Conservation (phyloP, 2,113 vertebrate species). For the Geococcyx californianus region DNA sequence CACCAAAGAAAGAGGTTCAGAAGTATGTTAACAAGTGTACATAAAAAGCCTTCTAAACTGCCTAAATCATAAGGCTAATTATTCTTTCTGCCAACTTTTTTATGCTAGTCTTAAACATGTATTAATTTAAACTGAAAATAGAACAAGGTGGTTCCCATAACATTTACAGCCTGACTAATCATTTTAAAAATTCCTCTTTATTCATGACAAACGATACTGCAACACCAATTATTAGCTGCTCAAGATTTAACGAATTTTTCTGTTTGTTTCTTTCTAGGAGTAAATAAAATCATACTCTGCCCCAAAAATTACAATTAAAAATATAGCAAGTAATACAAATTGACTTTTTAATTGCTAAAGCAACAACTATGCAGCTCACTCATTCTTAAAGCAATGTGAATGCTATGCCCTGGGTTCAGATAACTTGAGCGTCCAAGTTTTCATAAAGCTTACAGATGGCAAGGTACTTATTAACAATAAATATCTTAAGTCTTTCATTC, state of each 20-base stretch:
- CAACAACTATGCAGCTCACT: not conserved
- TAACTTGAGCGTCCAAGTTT: not conserved
- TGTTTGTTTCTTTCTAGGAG: not conserved
- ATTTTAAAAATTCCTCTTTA: not conserved
- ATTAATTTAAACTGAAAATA: not conserved
- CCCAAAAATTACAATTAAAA: not conserved
- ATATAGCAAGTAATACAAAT: not conserved
- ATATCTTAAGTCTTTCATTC: not conserved
- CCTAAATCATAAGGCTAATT: not conserved
- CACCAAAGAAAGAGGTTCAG: not conserved
- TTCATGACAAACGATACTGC: not conserved
- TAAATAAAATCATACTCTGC: not conserved
- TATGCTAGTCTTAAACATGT: fast-evolving
- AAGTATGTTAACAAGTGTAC: not conserved
- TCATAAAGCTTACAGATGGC: not conserved
- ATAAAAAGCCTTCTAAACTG: not conserved
- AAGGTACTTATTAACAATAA: not conserved
- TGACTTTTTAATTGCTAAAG: not conserved
- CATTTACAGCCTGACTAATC: not conserved
- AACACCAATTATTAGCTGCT: not conserved
- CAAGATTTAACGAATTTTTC: not conserved
- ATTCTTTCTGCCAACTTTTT: not conserved
- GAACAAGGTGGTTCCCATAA: not conserved
- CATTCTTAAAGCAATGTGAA: not conserved
- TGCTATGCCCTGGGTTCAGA: not conserved